Base-by-base conservation (phyloP, 2,888 invertebrate genomes). In the Baccha elongata region DNA sequence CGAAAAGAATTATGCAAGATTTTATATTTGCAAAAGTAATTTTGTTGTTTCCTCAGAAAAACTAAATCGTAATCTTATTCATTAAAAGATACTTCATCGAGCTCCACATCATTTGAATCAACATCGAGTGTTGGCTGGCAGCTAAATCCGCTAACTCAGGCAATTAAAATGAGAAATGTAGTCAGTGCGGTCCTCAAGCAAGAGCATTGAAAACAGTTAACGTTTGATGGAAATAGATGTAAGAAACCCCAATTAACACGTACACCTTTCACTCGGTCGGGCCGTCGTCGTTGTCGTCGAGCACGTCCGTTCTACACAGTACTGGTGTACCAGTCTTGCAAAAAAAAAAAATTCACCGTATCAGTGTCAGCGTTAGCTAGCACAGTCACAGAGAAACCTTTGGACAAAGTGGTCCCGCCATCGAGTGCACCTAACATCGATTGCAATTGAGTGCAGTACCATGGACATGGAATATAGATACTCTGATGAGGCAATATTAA, bases 201-300 rank as follows among this genome's bases (percentile, higher is more conserved):
- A 46, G 50, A 58, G 75, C 44, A 71, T 71, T 65, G 48, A 75
- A 65, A 67, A 75, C 71, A 67, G 71, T 75, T 53, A 81, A 81
- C 58, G 75, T 71, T 81, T 75, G 81, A 67, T 75, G 60, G 71
- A 75, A 81, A 71, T 71, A 71, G 75, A 67, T 75, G 71, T 81
- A 71, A 65, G 40, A 81, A 71, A 71, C 65, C 71, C 65, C 71
- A 81, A 81, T 81, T 81, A 81, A 75, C 81, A 81, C 81, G 81
- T 81, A 81, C 81, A 71, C 75, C 80, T 71, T 75, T 75, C 69
- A 71, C 75, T 71, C 60, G 58, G 37, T 65, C 71, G 62, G 50
- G 62, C 32, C 69, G 67, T 73, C n/a, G n/a, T n/a, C n/a, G n/a
- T n/a, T n/a, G n/a, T n/a, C n/a, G n/a, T n/a, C 60, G 72, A 60